Percentiles rank a stretch among this genome's conserved stretches.
Evolutionary conservation across 2,888 invertebrate genomes (phyloP).

Genomic region (Nematopogon swammerdamellus): DNA sequence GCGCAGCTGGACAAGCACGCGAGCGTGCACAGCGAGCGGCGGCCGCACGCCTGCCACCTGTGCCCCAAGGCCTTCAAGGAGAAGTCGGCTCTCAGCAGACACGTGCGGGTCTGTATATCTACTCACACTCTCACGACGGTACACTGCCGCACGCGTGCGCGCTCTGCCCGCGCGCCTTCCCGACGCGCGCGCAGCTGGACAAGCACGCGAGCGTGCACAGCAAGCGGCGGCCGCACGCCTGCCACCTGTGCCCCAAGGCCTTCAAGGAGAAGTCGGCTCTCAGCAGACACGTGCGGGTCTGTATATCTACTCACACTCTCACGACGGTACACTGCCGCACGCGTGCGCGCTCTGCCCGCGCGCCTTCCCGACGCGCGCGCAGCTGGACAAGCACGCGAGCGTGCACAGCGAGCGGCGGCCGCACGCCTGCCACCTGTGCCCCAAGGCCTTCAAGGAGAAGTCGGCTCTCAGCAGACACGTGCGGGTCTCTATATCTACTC

Average conservation of each 20-base stretch:
- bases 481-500: slow-evolving; percentile 41
- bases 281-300: slow-evolving; percentile 48
- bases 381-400: slow-evolving; percentile 24
- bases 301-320: slow-evolving; percentile 33
- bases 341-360: slow-evolving; percentile 21
- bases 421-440: slow-evolving; percentile 31
- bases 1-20: slow-evolving; percentile 26
- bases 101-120: slow-evolving; percentile 46
- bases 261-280: slow-evolving; percentile 45
- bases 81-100: slow-evolving; percentile 42
- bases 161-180: slow-evolving; percentile 23
- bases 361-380: slow-evolving; percentile 25
- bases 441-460: slow-evolving; percentile 36
- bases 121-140: slow-evolving; percentile 37
- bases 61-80: slow-evolving; percentile 39
- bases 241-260: slow-evolving; percentile 29
- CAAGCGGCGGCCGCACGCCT: too few relatives aligned
- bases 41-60: slow-evolving; percentile 31
- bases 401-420: slow-evolving; percentile 36
- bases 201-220: slow-evolving; percentile 26
- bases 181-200: slow-evolving; percentile 23
- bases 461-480: slow-evolving; percentile 48
- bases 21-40: slow-evolving; percentile 31
- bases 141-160: slow-evolving; percentile 28
- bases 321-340: slow-evolving; percentile 35